A percentile compares a stretch with the other conserved stretches of the same genome.
Evolutionary conservation across 2,113 vertebrate species (phyloP).

Genomic region (Gambusia holbrooki): DNA sequence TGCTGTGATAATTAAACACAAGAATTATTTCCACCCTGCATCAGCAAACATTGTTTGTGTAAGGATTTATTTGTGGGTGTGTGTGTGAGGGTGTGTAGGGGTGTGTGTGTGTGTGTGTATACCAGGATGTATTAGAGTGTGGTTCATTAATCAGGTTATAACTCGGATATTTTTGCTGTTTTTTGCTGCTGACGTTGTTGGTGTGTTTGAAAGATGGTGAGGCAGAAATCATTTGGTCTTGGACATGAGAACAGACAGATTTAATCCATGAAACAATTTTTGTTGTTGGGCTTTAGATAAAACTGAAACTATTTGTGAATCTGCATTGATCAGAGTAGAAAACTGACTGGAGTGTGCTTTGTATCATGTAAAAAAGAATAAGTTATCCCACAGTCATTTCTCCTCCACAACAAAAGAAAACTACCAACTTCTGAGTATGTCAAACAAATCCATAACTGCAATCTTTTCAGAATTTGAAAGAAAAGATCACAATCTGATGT

Average conservation of each 20-base stretch:
- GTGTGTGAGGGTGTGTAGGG: not conserved
- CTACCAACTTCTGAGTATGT: no score
- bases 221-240: not conserved
- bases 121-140: not conserved
- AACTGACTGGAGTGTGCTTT: no score
- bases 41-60: conserved; percentile 19
- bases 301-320: no score
- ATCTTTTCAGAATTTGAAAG: no score
- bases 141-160: conserved; percentile 30
- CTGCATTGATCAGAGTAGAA: no score
- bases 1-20: conserved; percentile 58
- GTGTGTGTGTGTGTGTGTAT: not conserved
- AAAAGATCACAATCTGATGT: no score
- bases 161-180: conserved; percentile 35
- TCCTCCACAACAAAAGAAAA: no score
- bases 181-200: conserved; percentile 6
- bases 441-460: no score
- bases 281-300: no score
- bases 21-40: conserved; percentile 39
- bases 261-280: no score
- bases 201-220: not conserved
- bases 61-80: conserved; percentile 22
- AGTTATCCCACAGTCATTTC: no score
- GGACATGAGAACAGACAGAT: not conserved
- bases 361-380: no score